Evolutionary conservation across 2,888 invertebrate genomes (phyloP), one percentile per base, ranked within the genome.

Genomic region (Mesochorus sp.): DNA sequence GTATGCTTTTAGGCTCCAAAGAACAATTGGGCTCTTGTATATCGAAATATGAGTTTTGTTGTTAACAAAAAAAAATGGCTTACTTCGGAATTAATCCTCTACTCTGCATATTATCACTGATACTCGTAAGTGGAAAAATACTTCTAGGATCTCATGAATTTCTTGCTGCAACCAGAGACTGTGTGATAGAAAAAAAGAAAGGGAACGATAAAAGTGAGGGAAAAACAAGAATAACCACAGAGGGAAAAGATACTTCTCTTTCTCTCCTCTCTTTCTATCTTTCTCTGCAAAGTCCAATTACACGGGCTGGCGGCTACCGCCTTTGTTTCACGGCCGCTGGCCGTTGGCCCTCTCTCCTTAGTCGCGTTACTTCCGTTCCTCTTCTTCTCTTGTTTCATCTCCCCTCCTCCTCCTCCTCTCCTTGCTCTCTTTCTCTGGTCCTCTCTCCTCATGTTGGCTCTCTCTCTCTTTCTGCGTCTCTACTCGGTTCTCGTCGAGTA

Each of bases 241-340:
- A 74, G 73, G 57, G 62, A 66, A 67, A 67, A 51, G 37, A 24
- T 21, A 1, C 3, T n/a, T 26, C 14, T 51, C 64, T 71, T 34
- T 61, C 28, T 61, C 70, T 70, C 59, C n/a, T n/a, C n/a, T 42
- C 12, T 12, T 5, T 42, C 12, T 42, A 0, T 42, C 42, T 21
- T 24, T 64, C 62, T 62, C 70, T 51, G 84, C 81, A 75, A 85
- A 90, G 88, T 88, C 88, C 90, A 91, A 91, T 91, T 91, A 91
- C 90, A 91, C 91, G 91, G 77, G 88, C 87, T 88, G 88, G 88
- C 89, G 87, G 88, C 86, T 84, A 67, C 85, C 87, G 86, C 89
- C 90, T 90, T 90, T 91, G 91, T 90, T 91, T 91, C 91, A 91
- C 90, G 91, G 88, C 87, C 87, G 85, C 87, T 91, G 89, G 88